A percentile compares a stretch with the other conserved stretches of the same genome.
Evolutionary conservation across 2,113 vertebrate genomes (phyloP).

Genomic region (Cebus imitator): DNA sequence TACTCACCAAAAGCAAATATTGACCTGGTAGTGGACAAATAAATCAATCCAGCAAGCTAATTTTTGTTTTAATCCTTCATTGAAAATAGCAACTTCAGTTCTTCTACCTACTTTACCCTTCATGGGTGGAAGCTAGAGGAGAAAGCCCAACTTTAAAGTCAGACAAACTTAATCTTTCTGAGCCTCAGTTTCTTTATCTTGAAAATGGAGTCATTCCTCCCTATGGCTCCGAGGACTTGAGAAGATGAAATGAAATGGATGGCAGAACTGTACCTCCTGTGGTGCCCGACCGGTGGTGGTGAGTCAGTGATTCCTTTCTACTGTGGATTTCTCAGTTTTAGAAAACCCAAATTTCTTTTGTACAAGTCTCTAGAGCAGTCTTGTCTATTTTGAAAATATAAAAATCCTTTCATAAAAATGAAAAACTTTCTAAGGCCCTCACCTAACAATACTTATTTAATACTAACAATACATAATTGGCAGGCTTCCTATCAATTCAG

Average conservation of each 20-base stretch:
- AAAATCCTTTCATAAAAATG: neutral
- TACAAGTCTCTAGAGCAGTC: neutral
- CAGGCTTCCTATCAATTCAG: neutral
- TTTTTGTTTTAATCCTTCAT: neutral
- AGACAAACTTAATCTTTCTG: neutral
- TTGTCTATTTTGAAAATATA: neutral
- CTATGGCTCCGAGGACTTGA: neutral
- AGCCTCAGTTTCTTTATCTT: neutral
- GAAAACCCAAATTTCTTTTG: neutral
- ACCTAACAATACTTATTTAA: neutral
- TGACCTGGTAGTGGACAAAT: conserved; percentile 10
- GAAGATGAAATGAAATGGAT: neutral
- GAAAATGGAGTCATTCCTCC: neutral
- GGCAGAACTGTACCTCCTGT: rapidly evolving
- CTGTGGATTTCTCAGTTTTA: neutral
- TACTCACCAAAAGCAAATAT: conserved; percentile 35
- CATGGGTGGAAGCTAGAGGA: neutral
- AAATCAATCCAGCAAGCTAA: neutral
- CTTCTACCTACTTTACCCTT: neutral
- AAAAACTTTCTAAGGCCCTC: neutral
- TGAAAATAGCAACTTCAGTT: neutral
- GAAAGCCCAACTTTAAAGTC: neutral
- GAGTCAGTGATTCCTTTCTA: neutral
- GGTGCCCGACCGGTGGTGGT: neutral
- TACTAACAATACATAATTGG: neutral